Percentiles rank a stretch among this genome's conserved stretches.
These are phyloP conservation scores for Harpegnathos saltator DNA, from an alignment of 1,140 invertebrate genomes.

Conservation along the genomic window DNA sequence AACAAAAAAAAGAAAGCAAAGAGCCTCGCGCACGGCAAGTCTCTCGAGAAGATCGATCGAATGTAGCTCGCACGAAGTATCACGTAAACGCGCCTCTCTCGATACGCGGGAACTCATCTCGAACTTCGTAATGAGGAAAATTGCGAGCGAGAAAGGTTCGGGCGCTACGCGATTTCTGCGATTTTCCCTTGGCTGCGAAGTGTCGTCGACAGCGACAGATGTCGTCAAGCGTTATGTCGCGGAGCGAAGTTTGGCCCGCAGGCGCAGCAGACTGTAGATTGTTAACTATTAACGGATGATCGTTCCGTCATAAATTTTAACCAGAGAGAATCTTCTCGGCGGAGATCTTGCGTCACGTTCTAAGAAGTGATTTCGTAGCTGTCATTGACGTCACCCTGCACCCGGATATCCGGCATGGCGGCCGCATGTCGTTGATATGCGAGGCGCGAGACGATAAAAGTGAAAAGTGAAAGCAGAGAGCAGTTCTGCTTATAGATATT, in stretches of 20 bases:
- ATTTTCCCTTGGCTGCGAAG: too few relatives aligned
- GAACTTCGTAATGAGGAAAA: constrained; percentile 1
- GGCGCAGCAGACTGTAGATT: neutral
- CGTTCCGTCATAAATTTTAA: neutral
- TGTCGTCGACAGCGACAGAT: too few relatives aligned
- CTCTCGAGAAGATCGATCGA: neutral
- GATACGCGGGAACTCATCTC: neutral
- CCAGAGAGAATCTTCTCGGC: neutral
- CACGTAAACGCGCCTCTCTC: neutral
- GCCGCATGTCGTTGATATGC: constrained; percentile 52
- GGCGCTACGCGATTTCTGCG: too few relatives aligned
- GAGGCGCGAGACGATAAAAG: constrained; percentile 61
- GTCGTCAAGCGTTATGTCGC: too few relatives aligned
- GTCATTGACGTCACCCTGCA: constrained; percentile 48
- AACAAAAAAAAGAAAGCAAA: neutral
- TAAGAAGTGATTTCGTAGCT: constrained; percentile 33
- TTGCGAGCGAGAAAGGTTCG: neutral
- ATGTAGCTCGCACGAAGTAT: neutral
- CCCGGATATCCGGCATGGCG: constrained; percentile 24
- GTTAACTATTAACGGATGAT: neutral
- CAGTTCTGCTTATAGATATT: constrained; percentile 52
- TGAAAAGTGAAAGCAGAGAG: constrained; percentile 65
- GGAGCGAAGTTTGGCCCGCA: too few relatives aligned
- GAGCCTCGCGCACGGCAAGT: neutral
- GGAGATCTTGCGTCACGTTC: neutral